Percentiles rank a stretch among this genome's conserved stretches.
Conservation (phyloP, 2,113 vertebrate species). For the Mormoops blainvillei region DNA sequence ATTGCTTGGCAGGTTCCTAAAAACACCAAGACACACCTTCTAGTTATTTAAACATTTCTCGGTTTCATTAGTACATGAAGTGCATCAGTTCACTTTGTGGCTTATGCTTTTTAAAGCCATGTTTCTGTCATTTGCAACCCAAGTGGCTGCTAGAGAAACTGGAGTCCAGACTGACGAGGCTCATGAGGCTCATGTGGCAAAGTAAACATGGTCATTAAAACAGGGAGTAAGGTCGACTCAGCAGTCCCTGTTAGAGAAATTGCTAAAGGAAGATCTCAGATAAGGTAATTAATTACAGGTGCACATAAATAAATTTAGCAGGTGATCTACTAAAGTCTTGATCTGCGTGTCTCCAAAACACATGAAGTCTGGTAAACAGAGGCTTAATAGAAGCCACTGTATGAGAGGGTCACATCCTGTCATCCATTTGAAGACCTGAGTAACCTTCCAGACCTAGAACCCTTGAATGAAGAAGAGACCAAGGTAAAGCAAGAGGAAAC, state of each 20-base stretch:
- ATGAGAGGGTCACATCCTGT: not conserved
- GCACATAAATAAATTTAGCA: not conserved
- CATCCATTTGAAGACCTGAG: not conserved
- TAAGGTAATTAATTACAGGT: not conserved
- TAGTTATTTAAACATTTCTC: not conserved
- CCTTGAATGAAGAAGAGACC: not conserved
- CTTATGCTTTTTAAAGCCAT: not conserved
- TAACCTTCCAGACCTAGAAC: not conserved
- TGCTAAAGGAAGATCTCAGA: not conserved
- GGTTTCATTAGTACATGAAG: not conserved
- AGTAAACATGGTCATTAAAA: not conserved
- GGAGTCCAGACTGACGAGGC: not conserved
- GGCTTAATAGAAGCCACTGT: not conserved
- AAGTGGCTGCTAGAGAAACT: not conserved
- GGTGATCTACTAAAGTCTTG: not conserved
- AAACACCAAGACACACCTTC: not conserved
- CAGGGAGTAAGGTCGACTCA: not conserved
- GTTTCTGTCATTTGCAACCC: not conserved
- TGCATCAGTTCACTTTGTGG: not conserved
- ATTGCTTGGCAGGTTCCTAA: not conserved
- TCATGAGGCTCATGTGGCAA: not conserved
- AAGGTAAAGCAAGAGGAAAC: not conserved
- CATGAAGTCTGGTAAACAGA: not conserved
- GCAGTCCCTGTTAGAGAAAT: not conserved
- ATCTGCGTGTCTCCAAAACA: not conserved